phyloP scores from a whole-genome alignment of 2,113 vertebrate species.

The Malurus elegans region DNA sequence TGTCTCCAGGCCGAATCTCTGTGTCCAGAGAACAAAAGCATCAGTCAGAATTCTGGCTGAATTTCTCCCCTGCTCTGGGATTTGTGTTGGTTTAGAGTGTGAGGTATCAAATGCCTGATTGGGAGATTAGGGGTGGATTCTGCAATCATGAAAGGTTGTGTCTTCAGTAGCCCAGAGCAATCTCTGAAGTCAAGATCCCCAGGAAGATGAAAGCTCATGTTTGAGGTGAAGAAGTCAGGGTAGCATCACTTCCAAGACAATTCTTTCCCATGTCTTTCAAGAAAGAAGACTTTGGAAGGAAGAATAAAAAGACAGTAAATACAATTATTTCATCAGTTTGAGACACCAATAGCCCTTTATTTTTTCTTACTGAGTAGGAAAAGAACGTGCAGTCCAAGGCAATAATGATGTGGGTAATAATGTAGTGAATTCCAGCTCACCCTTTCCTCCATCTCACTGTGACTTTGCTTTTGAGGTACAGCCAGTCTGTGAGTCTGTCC shows the following conservation, averaged over 20 bases:
- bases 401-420: background rate
- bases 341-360: background rate
- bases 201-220: background rate
- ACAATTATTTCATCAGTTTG: background rate
- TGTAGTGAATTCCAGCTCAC: background rate
- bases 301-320: background rate
- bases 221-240: background rate
- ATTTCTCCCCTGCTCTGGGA: background rate
- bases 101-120: slow-evolving; percentile 14
- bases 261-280: background rate
- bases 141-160: background rate
- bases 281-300: background rate
- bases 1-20: slow-evolving; percentile 24
- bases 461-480: background rate
- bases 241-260: background rate
- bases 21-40: background rate
- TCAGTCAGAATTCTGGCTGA: background rate
- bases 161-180: background rate
- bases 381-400: background rate
- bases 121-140: slow-evolving; percentile 30
- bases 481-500: background rate
- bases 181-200: background rate
- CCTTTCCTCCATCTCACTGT: background rate
- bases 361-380: background rate
- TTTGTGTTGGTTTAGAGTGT: slow-evolving; percentile 41